Evolutionary conservation across 1,140 invertebrate species (phyloP).

Genomic region (Bathynomus jamesi): DNA sequence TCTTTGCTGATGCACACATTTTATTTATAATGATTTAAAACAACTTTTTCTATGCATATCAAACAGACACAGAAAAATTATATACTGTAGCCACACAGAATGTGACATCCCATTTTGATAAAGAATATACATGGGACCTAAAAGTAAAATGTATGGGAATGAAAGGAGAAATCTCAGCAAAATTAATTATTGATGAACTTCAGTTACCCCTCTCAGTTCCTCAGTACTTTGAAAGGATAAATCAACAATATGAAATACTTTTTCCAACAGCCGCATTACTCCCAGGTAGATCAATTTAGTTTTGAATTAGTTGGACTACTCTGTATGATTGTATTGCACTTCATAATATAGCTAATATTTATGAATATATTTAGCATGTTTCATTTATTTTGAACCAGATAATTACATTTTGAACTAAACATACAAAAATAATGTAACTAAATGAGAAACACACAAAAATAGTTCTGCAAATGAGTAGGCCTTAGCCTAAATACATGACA

Average conservation of each 20-base stretch:
- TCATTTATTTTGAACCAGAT: background rate
- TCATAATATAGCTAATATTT: background rate
- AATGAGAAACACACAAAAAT: background rate
- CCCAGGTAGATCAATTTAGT: slow-evolving; percentile 56
- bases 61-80: slow-evolving; percentile 25
- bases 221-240: slow-evolving; percentile 43
- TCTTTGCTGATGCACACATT: too few relatives aligned
- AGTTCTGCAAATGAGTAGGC: background rate
- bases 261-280: slow-evolving; percentile 44
- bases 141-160: slow-evolving; percentile 1
- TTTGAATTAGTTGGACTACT: too few relatives aligned
- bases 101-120: background rate
- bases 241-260: slow-evolving; percentile 40
- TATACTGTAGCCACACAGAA: background rate
- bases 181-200: background rate
- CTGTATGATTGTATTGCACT: background rate
- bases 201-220: slow-evolving; percentile 43
- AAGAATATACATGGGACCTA: slow-evolving; percentile 2
- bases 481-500: too few relatives aligned
- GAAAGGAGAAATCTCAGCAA: background rate
- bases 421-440: background rate
- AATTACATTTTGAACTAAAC: background rate
- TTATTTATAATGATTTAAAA: too few relatives aligned
- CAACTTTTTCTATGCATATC: too few relatives aligned
- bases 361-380: background rate